Evolutionary conservation across 2,113 vertebrate genomes (phyloP).

Genomic region (Stigmatopora nigra): DNA sequence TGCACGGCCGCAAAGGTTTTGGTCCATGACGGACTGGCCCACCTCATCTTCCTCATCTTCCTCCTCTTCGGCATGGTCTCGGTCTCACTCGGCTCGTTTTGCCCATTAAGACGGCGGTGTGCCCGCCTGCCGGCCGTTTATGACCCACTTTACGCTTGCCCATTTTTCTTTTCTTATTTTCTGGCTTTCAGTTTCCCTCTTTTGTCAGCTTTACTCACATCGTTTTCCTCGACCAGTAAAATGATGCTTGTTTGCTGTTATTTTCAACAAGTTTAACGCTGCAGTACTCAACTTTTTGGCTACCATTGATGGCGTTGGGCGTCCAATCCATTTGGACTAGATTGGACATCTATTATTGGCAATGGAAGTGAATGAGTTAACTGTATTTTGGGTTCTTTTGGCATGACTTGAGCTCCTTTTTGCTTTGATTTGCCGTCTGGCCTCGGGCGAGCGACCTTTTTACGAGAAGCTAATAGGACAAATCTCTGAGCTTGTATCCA

Average conservation of each 20-base stretch:
- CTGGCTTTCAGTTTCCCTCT: slow-evolving; percentile 1
- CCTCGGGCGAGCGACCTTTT: neutral
- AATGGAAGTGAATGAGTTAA: no score
- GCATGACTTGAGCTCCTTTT: neutral
- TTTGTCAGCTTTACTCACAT: neutral
- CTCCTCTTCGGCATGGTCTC: slow-evolving; percentile 7
- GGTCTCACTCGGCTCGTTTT: slow-evolving; percentile 36
- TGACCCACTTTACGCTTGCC: slow-evolving; percentile 42
- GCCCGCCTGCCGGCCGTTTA: slow-evolving; percentile 43
- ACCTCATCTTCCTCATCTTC: neutral
- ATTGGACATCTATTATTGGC: no score
- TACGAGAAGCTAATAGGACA: slow-evolving; percentile 4
- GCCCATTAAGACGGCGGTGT: slow-evolving; percentile 20
- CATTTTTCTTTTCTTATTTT: slow-evolving; percentile 1
- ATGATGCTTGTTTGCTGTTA: slow-evolving; percentile 1
- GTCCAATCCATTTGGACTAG: no score
- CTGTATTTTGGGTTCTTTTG: neutral
- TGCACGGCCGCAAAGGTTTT: no score
- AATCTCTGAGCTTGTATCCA: slow-evolving; percentile 21
- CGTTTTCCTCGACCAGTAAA: slow-evolving; percentile 14
- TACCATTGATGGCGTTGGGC: no score
- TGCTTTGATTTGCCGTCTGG: neutral
- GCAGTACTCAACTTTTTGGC: no score
- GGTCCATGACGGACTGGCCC: no score
- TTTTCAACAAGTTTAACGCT: no score